Conservation (phyloP, 2,888 invertebrate genomes). For the Phasia obesa region DNA sequence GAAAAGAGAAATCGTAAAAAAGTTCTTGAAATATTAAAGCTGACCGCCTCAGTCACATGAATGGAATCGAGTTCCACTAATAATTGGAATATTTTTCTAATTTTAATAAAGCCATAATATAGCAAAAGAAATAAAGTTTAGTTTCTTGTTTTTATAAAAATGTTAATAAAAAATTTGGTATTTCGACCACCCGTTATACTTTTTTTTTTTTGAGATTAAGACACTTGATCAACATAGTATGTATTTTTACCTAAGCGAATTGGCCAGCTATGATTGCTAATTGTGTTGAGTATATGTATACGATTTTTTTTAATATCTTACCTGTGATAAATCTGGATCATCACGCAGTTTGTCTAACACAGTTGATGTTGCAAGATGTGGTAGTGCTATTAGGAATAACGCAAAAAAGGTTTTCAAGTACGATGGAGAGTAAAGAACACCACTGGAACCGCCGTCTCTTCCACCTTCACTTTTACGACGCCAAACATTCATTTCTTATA, state of each 20-base stretch:
- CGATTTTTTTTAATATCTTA: slow-evolving; percentile 79
- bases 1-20: no score
- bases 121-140: no score
- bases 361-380: slow-evolving; percentile 79
- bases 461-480: slow-evolving; percentile 27
- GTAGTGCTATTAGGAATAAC: slow-evolving; percentile 61
- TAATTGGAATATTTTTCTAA: no score
- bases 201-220: no score
- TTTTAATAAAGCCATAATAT: no score
- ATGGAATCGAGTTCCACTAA: no score
- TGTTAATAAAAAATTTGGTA: no score
- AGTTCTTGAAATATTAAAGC: no score
- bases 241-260: not conserved
- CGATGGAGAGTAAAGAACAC: slow-evolving; percentile 35
- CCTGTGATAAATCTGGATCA: slow-evolving; percentile 88
- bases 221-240: no score
- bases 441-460: slow-evolving; percentile 1
- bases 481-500: slow-evolving; percentile 52
- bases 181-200: no score
- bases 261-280: slow-evolving; percentile 5
- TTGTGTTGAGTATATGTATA: slow-evolving; percentile 10
- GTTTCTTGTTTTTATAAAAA: no score
- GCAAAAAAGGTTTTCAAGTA: slow-evolving; percentile 31
- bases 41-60: no score
- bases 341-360: slow-evolving; percentile 86